Evolutionary conservation across 2,797 vertebrate genomes (phyloP), one percentile per base, ranked within the genome.

Genomic region (Crenichthys baileyi): DNA sequence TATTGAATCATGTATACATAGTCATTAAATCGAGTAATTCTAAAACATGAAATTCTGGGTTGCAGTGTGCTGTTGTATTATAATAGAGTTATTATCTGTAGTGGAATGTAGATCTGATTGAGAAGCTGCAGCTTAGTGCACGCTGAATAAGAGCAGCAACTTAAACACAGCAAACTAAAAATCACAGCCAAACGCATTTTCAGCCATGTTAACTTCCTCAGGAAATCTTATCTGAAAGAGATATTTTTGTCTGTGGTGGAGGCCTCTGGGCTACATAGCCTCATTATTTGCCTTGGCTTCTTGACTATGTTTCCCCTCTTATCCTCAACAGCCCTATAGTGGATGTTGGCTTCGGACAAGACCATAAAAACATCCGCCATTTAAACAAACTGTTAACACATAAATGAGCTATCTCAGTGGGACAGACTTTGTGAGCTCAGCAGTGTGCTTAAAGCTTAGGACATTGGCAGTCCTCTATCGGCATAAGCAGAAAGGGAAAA

Each of bases 261-360:
- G 86, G 82, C 90, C 93, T 85, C 80, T 15, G 5, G 87, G 88
- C 90, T 84, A 79, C 88, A 88, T 7, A 82, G 87, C 79, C 87
- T 94, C 90, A 93, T 93, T 94, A 94, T 94, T 95, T 95, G 83
- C 88, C 91, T 93, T 91, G 92, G 90, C 91, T 95, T 94, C 92
- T 89, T 94, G 91, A 85, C 89, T 90, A 88, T 81, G 90, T 92
- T 92, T 91, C 92, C 89, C 85, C 90, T 88, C 85, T 92, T 93
- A 90, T 94, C 93, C 87, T 91, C 86, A 83, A 86, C 89, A 89
- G 89, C 90, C 89, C 89, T 70, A 86, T 50, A 84, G 87, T 92
- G 89, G 89, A 90, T 83, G 82, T 89, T 88, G 90, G 92, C 89
- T 85, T 86, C 80, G 51, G 87, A 91, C 90, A 82, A 85, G 84